These are phyloP conservation scores for Reticulitermes lucifugus DNA, from an alignment of 2,888 invertebrate species.

Conservation along the genomic window DNA sequence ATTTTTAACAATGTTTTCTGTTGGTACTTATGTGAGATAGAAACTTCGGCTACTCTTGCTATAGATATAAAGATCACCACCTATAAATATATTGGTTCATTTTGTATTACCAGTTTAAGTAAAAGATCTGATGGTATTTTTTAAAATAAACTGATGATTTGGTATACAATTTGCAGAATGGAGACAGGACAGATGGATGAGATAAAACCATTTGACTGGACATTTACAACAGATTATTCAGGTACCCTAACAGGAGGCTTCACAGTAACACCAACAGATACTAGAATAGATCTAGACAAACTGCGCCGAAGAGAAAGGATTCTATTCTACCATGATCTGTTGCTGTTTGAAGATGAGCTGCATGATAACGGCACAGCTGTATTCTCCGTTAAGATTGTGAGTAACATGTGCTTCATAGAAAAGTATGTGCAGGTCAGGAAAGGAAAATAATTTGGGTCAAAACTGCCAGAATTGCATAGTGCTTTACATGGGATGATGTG, in stretches of 20 bases:
- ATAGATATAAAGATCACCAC: too few species aligned
- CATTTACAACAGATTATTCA: constrained; percentile 92
- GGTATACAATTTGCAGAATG: constrained; percentile 67
- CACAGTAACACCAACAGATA: constrained; percentile 72
- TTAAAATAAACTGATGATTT: too few species aligned
- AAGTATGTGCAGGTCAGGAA: neutral
- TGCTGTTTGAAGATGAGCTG: constrained; percentile 97
- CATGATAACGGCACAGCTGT: constrained; percentile 97
- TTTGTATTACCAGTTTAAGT: too few species aligned
- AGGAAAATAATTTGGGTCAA: neutral
- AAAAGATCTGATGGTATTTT: too few species aligned
- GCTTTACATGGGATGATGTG: too few species aligned
- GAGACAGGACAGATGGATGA: constrained; percentile 72
- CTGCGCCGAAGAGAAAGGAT: constrained; percentile 92
- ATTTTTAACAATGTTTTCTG: too few species aligned
- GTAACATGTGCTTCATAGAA: constrained; percentile 58
- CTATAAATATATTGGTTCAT: too few species aligned
- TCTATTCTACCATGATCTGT: constrained; percentile 92
- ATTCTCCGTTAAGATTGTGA: constrained; percentile 92
- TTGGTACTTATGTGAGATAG: too few species aligned
- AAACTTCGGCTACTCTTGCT: too few species aligned
- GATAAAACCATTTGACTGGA: constrained; percentile 96
- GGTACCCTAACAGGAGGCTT: constrained; percentile 79
- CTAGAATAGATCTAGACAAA: constrained; percentile 87
- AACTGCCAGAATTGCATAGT: too few species aligned